Evolutionary conservation across 2,888 invertebrate species (phyloP).

Genomic region (Branchellion lobata): DNA sequence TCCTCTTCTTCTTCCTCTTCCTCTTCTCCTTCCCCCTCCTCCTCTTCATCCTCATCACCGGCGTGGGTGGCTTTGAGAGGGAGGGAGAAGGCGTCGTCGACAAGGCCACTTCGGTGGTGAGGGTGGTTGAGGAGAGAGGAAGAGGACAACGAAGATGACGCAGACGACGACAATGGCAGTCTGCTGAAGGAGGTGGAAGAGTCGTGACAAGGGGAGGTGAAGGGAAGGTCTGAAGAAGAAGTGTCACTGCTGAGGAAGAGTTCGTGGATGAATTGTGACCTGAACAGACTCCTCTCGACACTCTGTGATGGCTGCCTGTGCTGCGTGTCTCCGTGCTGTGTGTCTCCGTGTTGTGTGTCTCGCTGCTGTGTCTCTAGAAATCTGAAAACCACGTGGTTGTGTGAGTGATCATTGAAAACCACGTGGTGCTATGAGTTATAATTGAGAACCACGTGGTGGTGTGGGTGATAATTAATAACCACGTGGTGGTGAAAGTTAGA

Average conservation of each 20-base stretch:
- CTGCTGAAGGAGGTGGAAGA: slow-evolving; percentile 36
- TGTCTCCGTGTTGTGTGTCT: background rate
- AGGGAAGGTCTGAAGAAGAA: background rate
- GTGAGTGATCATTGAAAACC: no score
- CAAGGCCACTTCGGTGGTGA: background rate
- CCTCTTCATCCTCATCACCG: no score
- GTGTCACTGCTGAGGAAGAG: slow-evolving; percentile 6
- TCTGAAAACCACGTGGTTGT: slow-evolving; percentile 22
- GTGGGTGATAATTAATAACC: no score
- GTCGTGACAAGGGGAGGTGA: background rate
- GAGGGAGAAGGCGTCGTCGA: no score
- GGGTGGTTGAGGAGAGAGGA: background rate
- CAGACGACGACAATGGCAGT: slow-evolving; percentile 31
- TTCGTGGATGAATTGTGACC: slow-evolving; percentile 30
- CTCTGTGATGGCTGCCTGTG: background rate
- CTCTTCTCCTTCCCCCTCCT: no score
- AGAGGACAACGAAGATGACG: background rate
- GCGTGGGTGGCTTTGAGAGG: no score
- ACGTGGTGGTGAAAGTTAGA: no score
- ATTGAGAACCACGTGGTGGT: no score
- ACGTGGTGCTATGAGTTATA: no score
- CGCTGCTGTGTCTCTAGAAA: slow-evolving; percentile 2
- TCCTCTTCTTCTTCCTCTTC: no score
- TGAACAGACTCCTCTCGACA: background rate
- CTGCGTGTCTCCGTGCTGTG: background rate